Percentiles rank a stretch among this genome's conserved stretches.
Evolutionary conservation across 2,113 vertebrate genomes (phyloP).

Genomic region (Aptenodytes forsteri): DNA sequence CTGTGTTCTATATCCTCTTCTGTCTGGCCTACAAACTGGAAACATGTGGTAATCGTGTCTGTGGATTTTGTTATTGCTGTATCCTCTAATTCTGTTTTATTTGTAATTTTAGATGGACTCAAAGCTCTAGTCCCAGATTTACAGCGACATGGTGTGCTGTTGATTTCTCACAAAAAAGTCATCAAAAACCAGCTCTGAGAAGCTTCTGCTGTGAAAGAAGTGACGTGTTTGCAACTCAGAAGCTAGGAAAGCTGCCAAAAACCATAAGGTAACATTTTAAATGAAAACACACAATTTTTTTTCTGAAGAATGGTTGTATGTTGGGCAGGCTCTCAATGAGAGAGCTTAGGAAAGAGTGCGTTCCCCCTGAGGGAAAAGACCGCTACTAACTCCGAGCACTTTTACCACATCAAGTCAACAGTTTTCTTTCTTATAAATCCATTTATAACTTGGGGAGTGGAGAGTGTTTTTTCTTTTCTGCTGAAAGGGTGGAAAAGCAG

Average conservation of each 20-base stretch:
- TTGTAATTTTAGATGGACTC: slow-evolving; percentile 8
- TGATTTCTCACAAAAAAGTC: background rate
- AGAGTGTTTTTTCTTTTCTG: background rate
- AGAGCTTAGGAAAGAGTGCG: background rate
- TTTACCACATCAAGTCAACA: background rate
- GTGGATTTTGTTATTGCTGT: background rate
- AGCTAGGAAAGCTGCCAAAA: background rate
- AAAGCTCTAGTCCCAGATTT: background rate
- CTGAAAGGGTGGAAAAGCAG: background rate
- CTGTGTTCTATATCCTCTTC: background rate
- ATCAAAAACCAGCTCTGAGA: background rate
- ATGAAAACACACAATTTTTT: background rate
- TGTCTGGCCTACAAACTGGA: background rate
- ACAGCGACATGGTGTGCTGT: background rate
- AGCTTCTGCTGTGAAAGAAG: background rate
- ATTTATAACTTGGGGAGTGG: background rate
- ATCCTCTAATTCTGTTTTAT: background rate
- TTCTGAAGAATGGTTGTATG: background rate
- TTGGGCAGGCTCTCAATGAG: background rate
- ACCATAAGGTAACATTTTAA: background rate
- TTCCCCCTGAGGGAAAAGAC: background rate
- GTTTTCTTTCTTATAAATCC: background rate
- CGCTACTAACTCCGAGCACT: background rate
- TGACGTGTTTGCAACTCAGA: background rate
- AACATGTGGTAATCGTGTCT: background rate